Evolutionary conservation across 2,113 vertebrate species (phyloP), one percentile per base, ranked within the genome.

Genomic region (Ceyx melanurus): DNA sequence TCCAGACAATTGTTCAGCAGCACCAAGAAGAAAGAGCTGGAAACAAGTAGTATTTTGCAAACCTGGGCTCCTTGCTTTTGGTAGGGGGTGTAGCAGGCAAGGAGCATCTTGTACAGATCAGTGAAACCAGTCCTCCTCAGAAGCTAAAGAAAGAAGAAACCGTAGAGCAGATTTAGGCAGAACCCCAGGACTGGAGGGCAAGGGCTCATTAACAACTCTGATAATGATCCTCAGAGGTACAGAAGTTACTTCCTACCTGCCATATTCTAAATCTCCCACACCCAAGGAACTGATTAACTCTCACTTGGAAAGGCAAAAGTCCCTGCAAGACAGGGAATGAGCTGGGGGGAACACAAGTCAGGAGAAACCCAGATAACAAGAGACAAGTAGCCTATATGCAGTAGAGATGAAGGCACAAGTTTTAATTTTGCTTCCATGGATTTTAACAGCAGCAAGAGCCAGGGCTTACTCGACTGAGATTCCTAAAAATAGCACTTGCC

Each of bases 401-500:
- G 68, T 23, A 48, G 65, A 90, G 83, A 88, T 74, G 67, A 96
- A 94, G 90, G 80, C 35, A 76, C 8, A 92, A 88, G 72, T 86
- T 96, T 95, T 92, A 91, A 96, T 96, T 97, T 96, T 94, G 68
- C 78, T 96, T 93, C 88, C 78, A 93, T 29, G 81, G 89, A 90
- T 93, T 97, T 95, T 90, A 95, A 86, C 82, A 94, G 90, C 94
- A 95, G 83, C 72, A 67, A 94, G 76, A 93, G 91, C 72, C 91
- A 94, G 72, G 66, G 79, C 87, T 96, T 96, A 95, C 92, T 97
- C 96, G 95, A 93, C 4, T 86, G 58, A 28, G 86, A 95, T 88
- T 95, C 87, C 95, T 97, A 97, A 97, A 97, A 96, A 97, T 96
- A 97, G 94, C 92, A 93, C 91, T 97, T 91, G 93, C 92, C 94